phyloP scores from a whole-genome alignment of 2,797 vertebrate species.

The Protosalanx chinensis region DNA sequence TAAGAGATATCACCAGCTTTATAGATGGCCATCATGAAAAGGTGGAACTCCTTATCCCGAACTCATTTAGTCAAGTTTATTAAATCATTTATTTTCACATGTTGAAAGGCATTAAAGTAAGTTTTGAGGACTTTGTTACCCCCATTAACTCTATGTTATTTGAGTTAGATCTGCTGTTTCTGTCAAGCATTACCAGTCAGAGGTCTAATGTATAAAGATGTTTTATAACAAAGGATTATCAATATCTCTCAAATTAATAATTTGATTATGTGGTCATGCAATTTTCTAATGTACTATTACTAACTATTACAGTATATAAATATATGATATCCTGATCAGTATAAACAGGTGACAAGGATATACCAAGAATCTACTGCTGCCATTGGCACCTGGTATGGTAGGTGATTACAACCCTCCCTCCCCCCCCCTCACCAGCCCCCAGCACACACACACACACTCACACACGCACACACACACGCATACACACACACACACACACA shows the following conservation, averaged over 20 bases:
- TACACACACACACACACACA: background rate
- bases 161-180: no score
- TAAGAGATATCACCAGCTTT: slow-evolving; percentile 7
- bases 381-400: background rate
- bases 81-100: no score
- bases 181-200: slow-evolving; percentile 3
- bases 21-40: no score
- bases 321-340: no score
- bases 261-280: background rate
- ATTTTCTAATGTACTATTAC: background rate
- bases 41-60: no score
- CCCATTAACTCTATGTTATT: no score
- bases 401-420: no score
- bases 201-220: slow-evolving; percentile 15
- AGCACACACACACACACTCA: background rate
- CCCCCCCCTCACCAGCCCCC: background rate
- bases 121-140: no score
- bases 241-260: background rate
- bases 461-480: background rate
- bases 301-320: no score
- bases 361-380: background rate
- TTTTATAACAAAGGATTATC: slow-evolving; percentile 15
- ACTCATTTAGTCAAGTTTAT: no score
- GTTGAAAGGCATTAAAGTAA: no score
- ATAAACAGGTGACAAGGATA: background rate